Conservation (phyloP, 2,113 vertebrate species). For the Cryptoleucopteryx plumbea region DNA sequence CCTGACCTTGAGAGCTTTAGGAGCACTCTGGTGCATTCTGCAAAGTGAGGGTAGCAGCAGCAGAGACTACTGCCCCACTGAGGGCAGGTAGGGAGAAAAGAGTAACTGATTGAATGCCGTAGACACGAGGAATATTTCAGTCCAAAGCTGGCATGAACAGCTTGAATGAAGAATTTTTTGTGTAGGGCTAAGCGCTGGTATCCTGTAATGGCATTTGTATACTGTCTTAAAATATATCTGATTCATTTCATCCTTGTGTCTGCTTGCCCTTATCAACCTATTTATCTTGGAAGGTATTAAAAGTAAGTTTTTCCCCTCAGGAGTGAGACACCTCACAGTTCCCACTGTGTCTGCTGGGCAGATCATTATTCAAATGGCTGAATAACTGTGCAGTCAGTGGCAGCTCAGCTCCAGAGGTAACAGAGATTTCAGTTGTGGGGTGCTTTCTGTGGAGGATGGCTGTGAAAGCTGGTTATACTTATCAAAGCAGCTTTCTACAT, state of each 20-base stretch:
- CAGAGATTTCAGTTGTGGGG: neutral
- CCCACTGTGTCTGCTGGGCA: neutral
- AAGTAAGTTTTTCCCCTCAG: neutral
- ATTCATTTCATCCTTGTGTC: neutral
- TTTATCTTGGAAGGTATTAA: neutral
- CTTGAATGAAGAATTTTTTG: neutral
- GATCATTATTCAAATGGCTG: neutral
- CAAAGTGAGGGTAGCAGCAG: neutral
- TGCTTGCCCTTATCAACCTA: neutral
- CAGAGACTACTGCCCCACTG: neutral
- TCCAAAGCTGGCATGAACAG: neutral
- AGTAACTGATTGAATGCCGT: neutral
- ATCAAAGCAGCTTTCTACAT: neutral
- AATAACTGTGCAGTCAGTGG: neutral
- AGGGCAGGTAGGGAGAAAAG: neutral
- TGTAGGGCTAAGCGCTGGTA: neutral
- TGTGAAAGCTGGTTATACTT: neutral
- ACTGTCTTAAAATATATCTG: neutral
- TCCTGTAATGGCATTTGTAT: neutral
- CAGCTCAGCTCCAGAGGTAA: neutral
- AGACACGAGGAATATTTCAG: neutral
- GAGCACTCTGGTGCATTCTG: neutral
- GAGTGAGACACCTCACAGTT: neutral
- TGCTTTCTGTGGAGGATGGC: neutral
- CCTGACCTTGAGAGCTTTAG: neutral